phyloP scores from a whole-genome alignment of 2,888 invertebrate species.

The Cheilosia grossa region DNA sequence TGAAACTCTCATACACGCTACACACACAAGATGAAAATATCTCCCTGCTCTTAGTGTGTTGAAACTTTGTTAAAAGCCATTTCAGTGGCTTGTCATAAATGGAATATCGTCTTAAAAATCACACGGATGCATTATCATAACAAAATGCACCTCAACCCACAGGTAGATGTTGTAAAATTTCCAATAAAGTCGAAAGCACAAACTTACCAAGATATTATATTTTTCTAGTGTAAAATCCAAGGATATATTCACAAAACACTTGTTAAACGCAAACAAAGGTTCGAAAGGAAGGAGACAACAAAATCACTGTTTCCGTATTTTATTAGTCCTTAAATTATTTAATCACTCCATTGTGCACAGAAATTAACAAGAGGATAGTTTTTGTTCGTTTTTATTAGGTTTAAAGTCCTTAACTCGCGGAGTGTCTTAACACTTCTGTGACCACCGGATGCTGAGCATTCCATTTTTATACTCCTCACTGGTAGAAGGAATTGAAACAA shows the following conservation, averaged over 20 bases:
- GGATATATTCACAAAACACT: slow-evolving; percentile 15
- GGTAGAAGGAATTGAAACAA: slow-evolving; percentile 23
- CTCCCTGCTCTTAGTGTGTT: not conserved
- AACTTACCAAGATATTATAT: slow-evolving; percentile 55
- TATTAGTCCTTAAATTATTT: slow-evolving; percentile 40
- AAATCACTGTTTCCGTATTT: slow-evolving; percentile 45
- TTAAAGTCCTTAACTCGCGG: slow-evolving; percentile 59
- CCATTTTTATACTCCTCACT: slow-evolving; percentile 66
- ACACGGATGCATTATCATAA: slow-evolving; percentile 59
- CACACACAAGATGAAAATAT: not conserved
- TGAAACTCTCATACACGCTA: not conserved
- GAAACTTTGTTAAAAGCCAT: slow-evolving; percentile 31
- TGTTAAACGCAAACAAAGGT: slow-evolving; percentile 4
- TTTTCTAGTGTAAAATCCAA: slow-evolving; percentile 37
- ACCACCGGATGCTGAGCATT: slow-evolving; percentile 69
- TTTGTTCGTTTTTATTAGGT: slow-evolving; percentile 1
- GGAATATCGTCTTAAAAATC: slow-evolving; percentile 31
- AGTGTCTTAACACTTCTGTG: slow-evolving; percentile 66
- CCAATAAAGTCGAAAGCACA: slow-evolving; percentile 26
- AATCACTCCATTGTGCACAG: slow-evolving; percentile 69
- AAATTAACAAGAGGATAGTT: slow-evolving; percentile 33
- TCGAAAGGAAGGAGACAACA: not conserved
- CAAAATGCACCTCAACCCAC: slow-evolving; percentile 17
- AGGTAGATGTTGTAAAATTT: slow-evolving; percentile 12
- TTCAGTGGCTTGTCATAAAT: slow-evolving; percentile 36